phyloP scores from a whole-genome alignment of 2,888 invertebrate species.

The Campaea margaritaria region DNA sequence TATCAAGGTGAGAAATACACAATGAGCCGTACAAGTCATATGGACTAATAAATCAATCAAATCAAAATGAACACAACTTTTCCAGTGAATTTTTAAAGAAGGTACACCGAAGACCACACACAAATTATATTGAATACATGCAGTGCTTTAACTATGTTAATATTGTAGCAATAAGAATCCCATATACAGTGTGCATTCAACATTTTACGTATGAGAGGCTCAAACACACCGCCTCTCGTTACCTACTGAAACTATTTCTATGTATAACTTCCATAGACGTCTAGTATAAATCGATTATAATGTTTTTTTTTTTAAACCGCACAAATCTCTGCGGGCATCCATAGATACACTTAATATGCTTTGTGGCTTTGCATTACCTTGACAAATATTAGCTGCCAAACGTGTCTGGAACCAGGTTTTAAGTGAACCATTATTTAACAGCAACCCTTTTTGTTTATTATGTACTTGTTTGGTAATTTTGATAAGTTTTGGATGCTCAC shows the following conservation, averaged over 20 bases:
- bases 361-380: no score
- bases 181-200: slow-evolving; percentile 16
- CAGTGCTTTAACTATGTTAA: slow-evolving; percentile 30
- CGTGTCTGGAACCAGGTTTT: no score
- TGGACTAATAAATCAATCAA: not conserved
- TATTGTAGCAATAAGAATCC: slow-evolving; percentile 11
- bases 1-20: no score
- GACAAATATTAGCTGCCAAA: no score
- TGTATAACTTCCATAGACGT: slow-evolving; percentile 38
- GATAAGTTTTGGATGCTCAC: slow-evolving; percentile 60
- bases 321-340: slow-evolving; percentile 55
- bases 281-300: slow-evolving; percentile 37
- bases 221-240: slow-evolving; percentile 10
- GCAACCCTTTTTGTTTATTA: no score
- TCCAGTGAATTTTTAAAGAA: slow-evolving; percentile 18
- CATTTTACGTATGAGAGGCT: slow-evolving; percentile 20
- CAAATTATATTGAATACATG: slow-evolving; percentile 48
- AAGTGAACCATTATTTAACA: no score
- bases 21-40: no score
- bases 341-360: slow-evolving; percentile 41
- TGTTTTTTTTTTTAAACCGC: slow-evolving; percentile 41
- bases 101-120: slow-evolving; percentile 69
- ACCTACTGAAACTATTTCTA: slow-evolving; percentile 24
- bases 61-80: slow-evolving; percentile 36
- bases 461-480: no score